Percentiles rank a stretch among this genome's conserved stretches.
Evolutionary conservation across 2,113 vertebrate species (phyloP).

Genomic region (Ctenomys sociabilis): DNA sequence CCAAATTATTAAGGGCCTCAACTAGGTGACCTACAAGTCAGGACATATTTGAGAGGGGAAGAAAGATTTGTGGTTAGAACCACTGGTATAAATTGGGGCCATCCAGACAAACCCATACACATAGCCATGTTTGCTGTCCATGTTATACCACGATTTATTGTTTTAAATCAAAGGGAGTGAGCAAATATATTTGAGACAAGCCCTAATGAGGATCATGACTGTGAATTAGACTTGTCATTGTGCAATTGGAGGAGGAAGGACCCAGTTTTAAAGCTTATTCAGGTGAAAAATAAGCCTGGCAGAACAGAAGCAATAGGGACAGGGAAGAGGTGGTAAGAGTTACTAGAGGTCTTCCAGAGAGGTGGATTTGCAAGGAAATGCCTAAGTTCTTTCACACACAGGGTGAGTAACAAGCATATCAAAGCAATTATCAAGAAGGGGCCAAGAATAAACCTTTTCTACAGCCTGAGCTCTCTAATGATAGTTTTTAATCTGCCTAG

Average conservation of each 20-base stretch:
- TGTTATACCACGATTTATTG: neutral
- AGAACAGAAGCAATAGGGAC: neutral
- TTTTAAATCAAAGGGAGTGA: neutral
- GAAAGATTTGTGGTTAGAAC: neutral
- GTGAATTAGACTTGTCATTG: neutral
- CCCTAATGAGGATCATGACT: neutral
- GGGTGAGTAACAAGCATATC: neutral
- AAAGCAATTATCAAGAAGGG: neutral
- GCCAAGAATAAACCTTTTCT: neutral
- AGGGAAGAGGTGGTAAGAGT: neutral
- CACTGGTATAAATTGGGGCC: neutral
- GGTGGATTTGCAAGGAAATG: neutral
- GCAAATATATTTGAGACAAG: neutral
- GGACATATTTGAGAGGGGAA: neutral
- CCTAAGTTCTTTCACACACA: neutral
- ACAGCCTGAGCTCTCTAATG: neutral
- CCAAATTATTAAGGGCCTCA: neutral
- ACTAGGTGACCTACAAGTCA: neutral
- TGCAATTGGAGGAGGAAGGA: neutral
- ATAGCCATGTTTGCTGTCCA: neutral
- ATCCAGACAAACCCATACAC: neutral
- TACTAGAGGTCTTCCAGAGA: neutral
- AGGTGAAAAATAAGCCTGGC: neutral
- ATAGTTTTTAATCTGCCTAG: neutral
- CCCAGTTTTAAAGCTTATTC: neutral